These are phyloP conservation scores for Orientallactaga bullata DNA, from an alignment of 2,113 vertebrate genomes.

Conservation along the genomic window DNA sequence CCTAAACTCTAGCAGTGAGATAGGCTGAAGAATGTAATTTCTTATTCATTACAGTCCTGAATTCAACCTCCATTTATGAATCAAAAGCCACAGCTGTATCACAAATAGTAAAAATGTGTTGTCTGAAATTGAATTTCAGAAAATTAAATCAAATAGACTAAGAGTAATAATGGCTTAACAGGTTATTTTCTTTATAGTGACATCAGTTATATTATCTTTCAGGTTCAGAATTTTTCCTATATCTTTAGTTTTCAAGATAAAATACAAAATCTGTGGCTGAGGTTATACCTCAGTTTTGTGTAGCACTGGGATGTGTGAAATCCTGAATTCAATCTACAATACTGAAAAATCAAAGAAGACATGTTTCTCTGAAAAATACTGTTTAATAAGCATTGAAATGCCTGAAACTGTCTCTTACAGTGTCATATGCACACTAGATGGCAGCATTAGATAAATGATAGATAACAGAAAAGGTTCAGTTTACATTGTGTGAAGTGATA, in stretches of 20 bases:
- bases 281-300: background rate
- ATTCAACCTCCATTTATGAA: background rate
- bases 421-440: conserved; percentile 83
- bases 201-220: background rate
- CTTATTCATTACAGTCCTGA: background rate
- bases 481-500: conserved; percentile 48
- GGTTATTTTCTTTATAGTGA: background rate
- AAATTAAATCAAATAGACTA: background rate
- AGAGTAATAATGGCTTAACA: background rate
- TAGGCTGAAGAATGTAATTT: background rate
- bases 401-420: background rate
- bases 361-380: background rate
- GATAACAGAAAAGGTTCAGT: background rate
- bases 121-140: background rate
- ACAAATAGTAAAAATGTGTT: background rate
- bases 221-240: background rate
- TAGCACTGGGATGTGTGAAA: no score
- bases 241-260: background rate
- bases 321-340: background rate
- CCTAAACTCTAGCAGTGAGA: background rate
- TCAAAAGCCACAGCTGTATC: background rate
- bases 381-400: background rate
- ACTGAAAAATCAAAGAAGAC: background rate
- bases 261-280: background rate
- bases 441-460: conserved; percentile 79